Base-by-base conservation (phyloP, 2,888 invertebrate species). In the Holacanthella duospinosa region DNA sequence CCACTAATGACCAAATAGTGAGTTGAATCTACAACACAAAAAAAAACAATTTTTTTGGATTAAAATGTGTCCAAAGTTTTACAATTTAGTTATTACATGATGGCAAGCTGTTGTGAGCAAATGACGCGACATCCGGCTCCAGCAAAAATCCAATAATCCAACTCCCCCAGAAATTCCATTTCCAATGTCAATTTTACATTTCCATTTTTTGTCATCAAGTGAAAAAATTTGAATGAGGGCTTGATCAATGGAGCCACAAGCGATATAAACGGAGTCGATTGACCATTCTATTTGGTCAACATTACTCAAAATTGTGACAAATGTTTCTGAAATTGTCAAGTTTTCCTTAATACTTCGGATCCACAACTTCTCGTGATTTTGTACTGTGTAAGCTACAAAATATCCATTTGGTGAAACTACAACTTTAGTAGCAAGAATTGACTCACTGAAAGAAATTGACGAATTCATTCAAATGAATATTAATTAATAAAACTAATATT, bases 31-130 rank as follows among this genome's bases (percentile, higher is more conserved):
- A 44, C 2, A 63, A 56, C 9, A 24, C 12, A 53, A 60, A 53
- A 24, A 61, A 29, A 28, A 27, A 53, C n/a, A 48, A 48, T 21
- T 16, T 21, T 21, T n/a, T 4, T 48, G 6, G 12, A 48, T 21
- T n/a, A 21, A 21, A 9, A 4, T 9, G 6, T 21, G 48, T n/a
- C 21, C 12, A 4, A 16, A 21, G 48, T 4, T 21, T 21, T 4
- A 48, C 16, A 27, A 56, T 4, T 55, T 55, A 12, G 70, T 69
- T n/a, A n/a, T n/a, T 72, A 82, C 80, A 75, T 79, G 76, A 68
- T 82, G 81, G 64, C 80, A 80, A 43, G 81, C 78, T 16, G 79
- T 77, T 1, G 80, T 80, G 9, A 82, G 74, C 27, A 83, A 76
- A 66, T 81, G 79, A 66, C 79, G 75, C 62, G 79, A 78, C 72